Evolutionary conservation across 2,888 invertebrate genomes (phyloP).

Genomic region (Horisme vitalbata): DNA sequence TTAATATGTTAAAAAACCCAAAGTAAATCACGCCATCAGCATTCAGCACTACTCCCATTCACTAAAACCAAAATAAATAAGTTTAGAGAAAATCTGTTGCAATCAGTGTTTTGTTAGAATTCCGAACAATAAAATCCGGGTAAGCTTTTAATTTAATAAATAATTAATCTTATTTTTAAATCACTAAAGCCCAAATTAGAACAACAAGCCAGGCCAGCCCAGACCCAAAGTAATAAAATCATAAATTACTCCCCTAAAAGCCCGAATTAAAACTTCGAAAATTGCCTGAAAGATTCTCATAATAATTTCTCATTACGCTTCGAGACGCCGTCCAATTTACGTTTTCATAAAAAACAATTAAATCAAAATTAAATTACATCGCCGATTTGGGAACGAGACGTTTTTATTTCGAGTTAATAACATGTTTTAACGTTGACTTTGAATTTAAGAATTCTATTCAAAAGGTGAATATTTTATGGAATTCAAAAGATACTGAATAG

Average conservation of each 20-base stretch:
- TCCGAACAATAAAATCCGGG: too few species aligned
- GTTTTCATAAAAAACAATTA: slow-evolving; percentile 49
- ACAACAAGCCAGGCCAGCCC: slow-evolving; percentile 4
- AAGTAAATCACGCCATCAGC: too few species aligned
- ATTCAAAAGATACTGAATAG: too few species aligned
- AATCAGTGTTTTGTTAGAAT: too few species aligned
- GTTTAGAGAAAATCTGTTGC: too few species aligned
- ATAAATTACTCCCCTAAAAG: slow-evolving; percentile 39
- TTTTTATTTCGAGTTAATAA: slow-evolving; percentile 34
- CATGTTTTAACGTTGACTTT: slow-evolving; percentile 23
- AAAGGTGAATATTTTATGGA: too few species aligned
- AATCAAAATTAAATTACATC: slow-evolving; percentile 47
- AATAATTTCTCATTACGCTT: slow-evolving; percentile 49
- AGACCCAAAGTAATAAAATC: slow-evolving; percentile 37
- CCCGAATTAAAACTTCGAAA: slow-evolving; percentile 46
- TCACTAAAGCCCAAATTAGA: slow-evolving; percentile 19
- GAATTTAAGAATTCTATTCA: slow-evolving; percentile 15
- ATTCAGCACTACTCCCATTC: too few species aligned
- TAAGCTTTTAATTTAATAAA: too few species aligned
- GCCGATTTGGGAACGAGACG: slow-evolving; percentile 39
- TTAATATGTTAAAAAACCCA: too few species aligned
- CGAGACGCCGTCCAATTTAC: slow-evolving; percentile 36
- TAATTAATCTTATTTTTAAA: slow-evolving; percentile 8
- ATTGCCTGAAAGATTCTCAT: slow-evolving; percentile 42
- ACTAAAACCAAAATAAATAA: too few species aligned